A percentile compares a stretch with the other conserved stretches of the same genome.
Conservation (phyloP, 2,113 vertebrate species). For the Taurulus bubalis region DNA sequence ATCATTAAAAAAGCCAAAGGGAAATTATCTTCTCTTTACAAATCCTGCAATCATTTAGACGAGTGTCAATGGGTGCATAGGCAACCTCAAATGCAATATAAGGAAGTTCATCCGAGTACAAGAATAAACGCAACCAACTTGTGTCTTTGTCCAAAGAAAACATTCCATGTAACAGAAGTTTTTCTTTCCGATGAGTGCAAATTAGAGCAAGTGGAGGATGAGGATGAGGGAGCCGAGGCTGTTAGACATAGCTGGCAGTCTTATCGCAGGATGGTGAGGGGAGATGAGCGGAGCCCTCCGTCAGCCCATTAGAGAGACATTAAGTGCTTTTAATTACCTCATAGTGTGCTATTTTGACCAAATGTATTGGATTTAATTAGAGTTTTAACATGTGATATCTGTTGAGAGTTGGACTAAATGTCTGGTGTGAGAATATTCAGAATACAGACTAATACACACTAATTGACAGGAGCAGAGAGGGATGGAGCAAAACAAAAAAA, state of each 20-base stretch:
- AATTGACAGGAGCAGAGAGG: neutral
- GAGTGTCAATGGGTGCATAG: neutral
- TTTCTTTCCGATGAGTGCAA: conserved; percentile 2
- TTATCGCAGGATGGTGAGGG: conserved; percentile 9
- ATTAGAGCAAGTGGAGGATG: conserved; percentile 3
- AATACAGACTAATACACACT: neutral
- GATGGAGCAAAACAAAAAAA: neutral
- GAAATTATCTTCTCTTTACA: neutral
- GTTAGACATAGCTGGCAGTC: conserved; percentile 14
- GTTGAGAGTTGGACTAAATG: neutral
- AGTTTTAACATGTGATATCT: conserved; percentile 1
- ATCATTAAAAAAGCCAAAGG: neutral
- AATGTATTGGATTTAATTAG: neutral
- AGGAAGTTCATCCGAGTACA: neutral
- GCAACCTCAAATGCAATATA: neutral
- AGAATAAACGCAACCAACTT: neutral
- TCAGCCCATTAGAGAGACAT: conserved; percentile 25
- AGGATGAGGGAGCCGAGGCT: conserved; percentile 13
- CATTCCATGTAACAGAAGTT: neutral
- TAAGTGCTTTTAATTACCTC: conserved; percentile 16
- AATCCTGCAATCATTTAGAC: neutral
- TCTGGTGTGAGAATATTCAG: neutral
- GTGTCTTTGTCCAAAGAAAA: neutral
- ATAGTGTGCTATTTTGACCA: neutral
- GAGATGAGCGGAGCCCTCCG: neutral